Conservation (phyloP, 1,140 invertebrate genomes). For the Drosophila pseudoobscura region DNA sequence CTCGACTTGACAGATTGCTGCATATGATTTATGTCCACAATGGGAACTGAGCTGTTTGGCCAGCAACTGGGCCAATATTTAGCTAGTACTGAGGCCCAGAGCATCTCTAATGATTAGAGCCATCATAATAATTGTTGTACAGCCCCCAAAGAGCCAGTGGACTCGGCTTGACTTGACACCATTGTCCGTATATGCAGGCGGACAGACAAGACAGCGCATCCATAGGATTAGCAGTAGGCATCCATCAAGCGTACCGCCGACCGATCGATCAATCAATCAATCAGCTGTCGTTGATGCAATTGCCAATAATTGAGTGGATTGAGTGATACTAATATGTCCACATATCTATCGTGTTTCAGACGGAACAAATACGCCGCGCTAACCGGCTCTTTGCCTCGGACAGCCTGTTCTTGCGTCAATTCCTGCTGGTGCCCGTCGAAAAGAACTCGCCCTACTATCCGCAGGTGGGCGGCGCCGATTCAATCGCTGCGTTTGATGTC, state of each 20-base stretch:
- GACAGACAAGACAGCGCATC: conserved; percentile 13
- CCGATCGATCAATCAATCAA: conserved; percentile 44
- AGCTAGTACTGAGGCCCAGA: conserved; percentile 21
- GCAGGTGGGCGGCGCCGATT: conserved; percentile 72
- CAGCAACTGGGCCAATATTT: conserved; percentile 48
- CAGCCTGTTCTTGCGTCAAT: conserved; percentile 93
- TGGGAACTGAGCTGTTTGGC: conserved; percentile 11
- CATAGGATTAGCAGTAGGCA: conserved; percentile 6
- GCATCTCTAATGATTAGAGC: conserved; percentile 30
- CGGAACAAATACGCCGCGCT: conserved; percentile 93
- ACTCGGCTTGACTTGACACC: conserved; percentile 27
- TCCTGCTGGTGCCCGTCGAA: conserved; percentile 91
- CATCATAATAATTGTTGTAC: conserved; percentile 5
- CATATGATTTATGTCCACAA: conserved; percentile 66
- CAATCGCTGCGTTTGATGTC: conserved; percentile 47
- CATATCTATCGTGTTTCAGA: conserved; percentile 85
- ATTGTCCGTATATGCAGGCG: conserved; percentile 23
- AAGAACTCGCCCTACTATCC: conserved; percentile 86
- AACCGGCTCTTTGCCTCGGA: conserved; percentile 95
- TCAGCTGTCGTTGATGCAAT: conserved; percentile 48
- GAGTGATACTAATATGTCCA: conserved; percentile 20
- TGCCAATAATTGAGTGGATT: conserved; percentile 53
- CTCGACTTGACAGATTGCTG: conserved; percentile 51
- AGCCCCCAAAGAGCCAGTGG: conserved; percentile 15
- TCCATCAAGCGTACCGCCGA: conserved; percentile 8